A percentile compares a stretch with the other conserved stretches of the same genome.
Evolutionary conservation across 2,113 vertebrate genomes (phyloP).

Genomic region (Malurus elegans): DNA sequence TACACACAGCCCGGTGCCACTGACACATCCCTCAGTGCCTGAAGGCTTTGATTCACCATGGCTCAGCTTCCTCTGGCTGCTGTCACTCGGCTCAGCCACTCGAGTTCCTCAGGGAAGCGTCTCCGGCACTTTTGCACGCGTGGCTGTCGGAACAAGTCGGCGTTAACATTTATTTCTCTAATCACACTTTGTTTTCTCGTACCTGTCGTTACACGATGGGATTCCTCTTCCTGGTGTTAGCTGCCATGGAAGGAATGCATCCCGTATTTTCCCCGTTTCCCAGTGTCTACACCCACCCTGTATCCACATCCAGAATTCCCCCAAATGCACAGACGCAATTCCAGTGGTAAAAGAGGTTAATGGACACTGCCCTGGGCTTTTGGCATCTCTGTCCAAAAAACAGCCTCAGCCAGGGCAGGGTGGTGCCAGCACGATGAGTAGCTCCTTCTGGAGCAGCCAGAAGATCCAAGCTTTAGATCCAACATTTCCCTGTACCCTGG

Average conservation of each 20-base stretch:
- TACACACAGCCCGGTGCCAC: background rate
- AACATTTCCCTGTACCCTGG: accelerated
- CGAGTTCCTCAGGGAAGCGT: background rate
- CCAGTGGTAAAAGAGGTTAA: background rate
- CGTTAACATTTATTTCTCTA: background rate
- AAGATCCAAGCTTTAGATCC: background rate
- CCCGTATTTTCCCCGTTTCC: background rate
- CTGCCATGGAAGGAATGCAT: background rate
- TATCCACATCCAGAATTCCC: accelerated
- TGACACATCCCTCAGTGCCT: background rate
- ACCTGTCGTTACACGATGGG: accelerated
- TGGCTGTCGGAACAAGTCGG: background rate
- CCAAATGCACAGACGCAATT: background rate
- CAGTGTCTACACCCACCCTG: background rate
- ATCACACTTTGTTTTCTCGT: background rate
- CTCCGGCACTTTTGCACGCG: background rate
- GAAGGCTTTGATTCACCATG: background rate
- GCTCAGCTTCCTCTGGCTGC: background rate
- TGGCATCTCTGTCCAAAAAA: background rate
- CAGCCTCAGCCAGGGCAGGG: background rate
- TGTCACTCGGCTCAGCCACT: background rate
- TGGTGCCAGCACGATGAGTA: background rate
- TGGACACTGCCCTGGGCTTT: background rate
- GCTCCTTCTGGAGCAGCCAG: background rate
- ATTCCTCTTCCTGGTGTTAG: background rate